phyloP scores from a whole-genome alignment of 2,888 invertebrate genomes.

The Drosophila aldrichi region DNA sequence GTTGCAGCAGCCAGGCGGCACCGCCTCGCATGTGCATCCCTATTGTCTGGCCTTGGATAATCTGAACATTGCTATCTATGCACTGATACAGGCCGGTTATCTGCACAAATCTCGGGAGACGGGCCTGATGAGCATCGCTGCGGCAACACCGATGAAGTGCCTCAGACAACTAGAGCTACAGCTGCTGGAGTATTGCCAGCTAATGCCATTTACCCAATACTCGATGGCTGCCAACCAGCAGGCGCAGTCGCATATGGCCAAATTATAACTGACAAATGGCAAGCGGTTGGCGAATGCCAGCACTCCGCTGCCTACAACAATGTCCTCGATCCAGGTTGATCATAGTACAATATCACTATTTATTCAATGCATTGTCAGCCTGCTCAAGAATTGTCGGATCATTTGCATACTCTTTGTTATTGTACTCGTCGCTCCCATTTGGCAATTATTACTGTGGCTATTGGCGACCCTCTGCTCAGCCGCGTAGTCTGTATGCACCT shows the following conservation, averaged over 20 bases:
- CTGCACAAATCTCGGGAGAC: slow-evolving; percentile 72
- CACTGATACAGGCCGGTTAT: slow-evolving; percentile 85
- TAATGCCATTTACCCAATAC: slow-evolving; percentile 83
- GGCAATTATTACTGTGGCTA: slow-evolving; percentile 70
- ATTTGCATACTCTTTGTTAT: slow-evolving; percentile 72
- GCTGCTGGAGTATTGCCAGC: slow-evolving; percentile 80
- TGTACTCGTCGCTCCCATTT: slow-evolving; percentile 73
- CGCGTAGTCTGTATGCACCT: slow-evolving; percentile 13
- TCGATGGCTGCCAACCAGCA: slow-evolving; percentile 73
- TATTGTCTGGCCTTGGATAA: slow-evolving; percentile 91
- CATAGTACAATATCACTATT: slow-evolving; percentile 66
- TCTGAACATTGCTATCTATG: slow-evolving; percentile 87
- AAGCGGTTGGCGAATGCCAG: slow-evolving; percentile 39
- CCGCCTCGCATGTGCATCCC: slow-evolving; percentile 87
- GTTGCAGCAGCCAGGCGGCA: slow-evolving; percentile 76
- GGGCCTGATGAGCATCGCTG: slow-evolving; percentile 64
- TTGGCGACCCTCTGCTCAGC: slow-evolving; percentile 35
- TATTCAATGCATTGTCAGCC: slow-evolving; percentile 51
- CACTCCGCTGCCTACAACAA: slow-evolving; percentile 21
- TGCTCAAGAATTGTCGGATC: slow-evolving; percentile 79
- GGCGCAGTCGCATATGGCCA: slow-evolving; percentile 74
- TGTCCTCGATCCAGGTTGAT: slow-evolving; percentile 31
- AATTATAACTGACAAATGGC: slow-evolving; percentile 82
- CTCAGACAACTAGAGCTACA: slow-evolving; percentile 70
- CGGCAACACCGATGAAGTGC: slow-evolving; percentile 49